Evolutionary conservation across 1,140 invertebrate species (phyloP).

Genomic region (Aphidius gifuensis): DNA sequence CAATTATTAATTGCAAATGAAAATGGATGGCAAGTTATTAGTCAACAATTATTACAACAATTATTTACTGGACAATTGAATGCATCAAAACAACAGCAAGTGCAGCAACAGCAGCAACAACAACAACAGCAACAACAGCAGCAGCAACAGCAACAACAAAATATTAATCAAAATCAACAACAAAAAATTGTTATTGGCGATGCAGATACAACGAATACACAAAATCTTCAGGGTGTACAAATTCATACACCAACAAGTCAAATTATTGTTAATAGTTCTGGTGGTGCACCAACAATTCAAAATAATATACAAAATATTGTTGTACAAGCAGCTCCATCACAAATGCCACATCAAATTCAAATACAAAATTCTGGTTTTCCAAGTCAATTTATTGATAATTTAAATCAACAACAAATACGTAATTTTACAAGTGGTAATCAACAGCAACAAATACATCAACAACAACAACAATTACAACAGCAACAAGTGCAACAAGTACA

Average conservation of each 20-base stretch:
- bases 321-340: constrained; percentile 50
- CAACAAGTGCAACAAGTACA: background rate
- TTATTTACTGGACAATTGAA: constrained; percentile 49
- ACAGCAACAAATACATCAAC: constrained; percentile 13
- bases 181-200: constrained; percentile 54
- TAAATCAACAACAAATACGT: constrained; percentile 53
- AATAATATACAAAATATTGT: constrained; percentile 55
- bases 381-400: constrained; percentile 52
- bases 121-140: constrained; percentile 2
- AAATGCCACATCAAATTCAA: constrained; percentile 52
- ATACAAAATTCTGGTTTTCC: constrained; percentile 53
- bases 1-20: constrained; percentile 51
- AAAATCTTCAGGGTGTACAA: constrained; percentile 50
- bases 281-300: constrained; percentile 52
- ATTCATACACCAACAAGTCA: constrained; percentile 55
- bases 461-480: constrained; percentile 4
- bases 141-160: constrained; percentile 28
- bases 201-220: constrained; percentile 32
- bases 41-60: constrained; percentile 51
- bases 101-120: constrained; percentile 11
- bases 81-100: constrained; percentile 26
- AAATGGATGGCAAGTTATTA: constrained; percentile 54
- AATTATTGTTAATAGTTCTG: constrained; percentile 54
- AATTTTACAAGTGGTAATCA: constrained; percentile 38
- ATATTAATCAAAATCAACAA: constrained; percentile 41